A percentile compares a stretch with the other conserved stretches of the same genome.
phyloP scores from a whole-genome alignment of 2,113 vertebrate species.

The Craseonycteris thonglongyai region DNA sequence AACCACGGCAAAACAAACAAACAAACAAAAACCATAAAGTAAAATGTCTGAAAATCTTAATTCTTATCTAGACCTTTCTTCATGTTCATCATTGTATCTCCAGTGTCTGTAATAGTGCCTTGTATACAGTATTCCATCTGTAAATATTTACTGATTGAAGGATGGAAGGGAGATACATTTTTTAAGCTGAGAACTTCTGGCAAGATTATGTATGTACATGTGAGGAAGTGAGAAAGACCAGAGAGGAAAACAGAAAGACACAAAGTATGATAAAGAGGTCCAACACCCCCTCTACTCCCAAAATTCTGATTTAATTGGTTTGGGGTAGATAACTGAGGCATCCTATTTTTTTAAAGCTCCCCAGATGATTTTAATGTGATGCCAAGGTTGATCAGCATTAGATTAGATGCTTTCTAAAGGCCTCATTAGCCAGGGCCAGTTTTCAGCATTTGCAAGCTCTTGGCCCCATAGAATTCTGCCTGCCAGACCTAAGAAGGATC shows the following conservation, averaged over 20 bases:
- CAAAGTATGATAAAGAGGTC: background rate
- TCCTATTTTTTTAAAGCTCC: background rate
- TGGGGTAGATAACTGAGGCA: background rate
- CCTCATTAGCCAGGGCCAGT: background rate
- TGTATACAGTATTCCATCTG: background rate
- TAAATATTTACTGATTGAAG: slow-evolving; percentile 6
- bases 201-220: background rate
- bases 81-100: background rate
- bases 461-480: background rate
- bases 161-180: background rate
- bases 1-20: no score
- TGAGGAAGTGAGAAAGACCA: background rate
- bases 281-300: background rate
- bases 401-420: background rate
- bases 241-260: background rate
- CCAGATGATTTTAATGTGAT: background rate
- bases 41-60: background rate
- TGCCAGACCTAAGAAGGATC: background rate
- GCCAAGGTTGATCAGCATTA: background rate
- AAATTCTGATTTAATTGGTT: background rate
- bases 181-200: slow-evolving; percentile 1
- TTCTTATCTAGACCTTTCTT: background rate
- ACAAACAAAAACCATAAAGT: background rate
- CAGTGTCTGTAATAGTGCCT: background rate
- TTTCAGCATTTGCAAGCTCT: background rate